phyloP scores from a whole-genome alignment of 2,113 vertebrate genomes.

The Epinephelus moara region DNA sequence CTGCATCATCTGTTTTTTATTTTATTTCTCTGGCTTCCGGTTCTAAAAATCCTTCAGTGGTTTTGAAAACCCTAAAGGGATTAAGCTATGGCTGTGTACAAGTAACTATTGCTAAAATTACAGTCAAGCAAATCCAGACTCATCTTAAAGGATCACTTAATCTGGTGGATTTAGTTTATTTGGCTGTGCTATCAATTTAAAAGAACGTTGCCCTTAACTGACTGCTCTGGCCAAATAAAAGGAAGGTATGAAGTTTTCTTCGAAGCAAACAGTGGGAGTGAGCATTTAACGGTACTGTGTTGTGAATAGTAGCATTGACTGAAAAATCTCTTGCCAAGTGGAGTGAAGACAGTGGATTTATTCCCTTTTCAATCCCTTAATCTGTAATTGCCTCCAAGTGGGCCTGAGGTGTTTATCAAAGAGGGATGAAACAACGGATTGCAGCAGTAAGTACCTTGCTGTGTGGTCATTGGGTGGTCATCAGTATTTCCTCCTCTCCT shows the following conservation, averaged over 20 bases:
- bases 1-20: not conserved
- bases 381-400: slow-evolving; percentile 24
- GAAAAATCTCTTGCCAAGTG: slow-evolving; percentile 11
- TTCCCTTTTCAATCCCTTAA: slow-evolving; percentile 23
- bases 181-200: not conserved
- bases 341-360: slow-evolving; percentile 17
- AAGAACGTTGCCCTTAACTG: not conserved
- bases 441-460: not conserved
- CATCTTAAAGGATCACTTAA: slow-evolving; percentile 11
- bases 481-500: slow-evolving; percentile 14
- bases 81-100: slow-evolving; percentile 29
- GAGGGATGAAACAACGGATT: not conserved
- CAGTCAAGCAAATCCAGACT: slow-evolving; percentile 31
- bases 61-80: slow-evolving; percentile 43
- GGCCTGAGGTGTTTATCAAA: not conserved
- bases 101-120: slow-evolving; percentile 41
- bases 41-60: slow-evolving; percentile 50
- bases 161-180: slow-evolving; percentile 21
- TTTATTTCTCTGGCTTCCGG: slow-evolving; percentile 2
- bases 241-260: not conserved
- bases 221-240: not conserved
- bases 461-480: slow-evolving; percentile 7
- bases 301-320: not conserved
- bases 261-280: not conserved
- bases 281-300: not conserved